Conservation (phyloP, 2,113 vertebrate genomes). For the Eretmochelys imbricata region DNA sequence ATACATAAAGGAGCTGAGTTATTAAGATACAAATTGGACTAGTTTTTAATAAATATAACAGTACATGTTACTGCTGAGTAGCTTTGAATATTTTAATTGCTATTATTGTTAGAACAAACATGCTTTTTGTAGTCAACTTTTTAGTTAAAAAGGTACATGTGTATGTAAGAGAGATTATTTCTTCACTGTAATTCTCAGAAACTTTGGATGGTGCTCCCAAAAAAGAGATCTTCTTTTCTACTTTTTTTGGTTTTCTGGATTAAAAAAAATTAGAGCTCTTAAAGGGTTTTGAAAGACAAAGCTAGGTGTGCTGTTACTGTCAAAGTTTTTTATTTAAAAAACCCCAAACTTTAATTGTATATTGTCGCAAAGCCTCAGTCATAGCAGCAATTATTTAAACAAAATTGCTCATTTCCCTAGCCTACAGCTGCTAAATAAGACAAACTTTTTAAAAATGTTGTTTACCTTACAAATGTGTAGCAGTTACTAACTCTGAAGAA, state of each 20-base stretch:
- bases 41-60: neutral
- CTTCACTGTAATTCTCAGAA: neutral
- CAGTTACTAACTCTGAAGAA: constrained; percentile 65
- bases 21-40: neutral
- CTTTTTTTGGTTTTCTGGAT: neutral
- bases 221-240: neutral
- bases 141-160: neutral
- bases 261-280: constrained; percentile 16
- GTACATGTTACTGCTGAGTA: neutral
- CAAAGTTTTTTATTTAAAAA: neutral
- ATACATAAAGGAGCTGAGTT: neutral
- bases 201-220: neutral
- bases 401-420: constrained; percentile 49
- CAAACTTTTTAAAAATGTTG: constrained; percentile 59
- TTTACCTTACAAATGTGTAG: constrained; percentile 53
- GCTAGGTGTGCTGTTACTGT: neutral
- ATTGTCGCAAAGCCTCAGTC: constrained; percentile 74
- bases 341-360: constrained; percentile 55
- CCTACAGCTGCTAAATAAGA: constrained; percentile 67
- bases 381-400: constrained; percentile 61
- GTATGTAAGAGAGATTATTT: neutral
- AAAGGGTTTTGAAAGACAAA: constrained; percentile 57
- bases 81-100: neutral
- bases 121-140: neutral
- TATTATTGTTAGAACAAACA: neutral